Evolutionary conservation across 2,888 invertebrate species (phyloP).

Genomic region (Chaetoderma sp.): DNA sequence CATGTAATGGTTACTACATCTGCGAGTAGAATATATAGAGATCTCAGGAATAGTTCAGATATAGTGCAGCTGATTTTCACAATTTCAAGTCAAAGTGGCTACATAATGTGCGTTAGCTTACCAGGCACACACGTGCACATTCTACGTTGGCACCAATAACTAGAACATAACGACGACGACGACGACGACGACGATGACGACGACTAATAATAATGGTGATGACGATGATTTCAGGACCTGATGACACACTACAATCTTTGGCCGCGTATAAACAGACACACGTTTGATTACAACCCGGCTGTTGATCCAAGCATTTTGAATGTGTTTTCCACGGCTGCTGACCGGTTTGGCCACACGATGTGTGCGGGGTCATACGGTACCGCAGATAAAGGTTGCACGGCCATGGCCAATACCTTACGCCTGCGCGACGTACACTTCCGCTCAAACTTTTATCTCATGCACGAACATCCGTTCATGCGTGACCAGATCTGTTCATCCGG

Average conservation of each 20-base stretch:
- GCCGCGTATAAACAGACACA: not conserved
- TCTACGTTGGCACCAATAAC: too few species aligned
- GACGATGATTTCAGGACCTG: too few species aligned
- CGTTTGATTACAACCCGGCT: not conserved
- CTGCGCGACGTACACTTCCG: not conserved
- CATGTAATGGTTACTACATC: too few species aligned
- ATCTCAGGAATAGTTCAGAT: too few species aligned
- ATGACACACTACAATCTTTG: not conserved
- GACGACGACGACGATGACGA: too few species aligned
- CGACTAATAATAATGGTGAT: too few species aligned
- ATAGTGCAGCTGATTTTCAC: too few species aligned
- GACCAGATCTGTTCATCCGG: not conserved
- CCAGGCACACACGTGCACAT: too few species aligned
- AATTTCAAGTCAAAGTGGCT: too few species aligned
- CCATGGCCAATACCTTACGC: not conserved
- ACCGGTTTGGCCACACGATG: constrained; percentile 54
- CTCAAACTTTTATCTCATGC: not conserved
- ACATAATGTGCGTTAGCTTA: too few species aligned
- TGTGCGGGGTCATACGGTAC: constrained; percentile 23
- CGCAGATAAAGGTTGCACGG: not conserved
- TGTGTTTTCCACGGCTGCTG: constrained; percentile 54
- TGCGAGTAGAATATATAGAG: too few species aligned
- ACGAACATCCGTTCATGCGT: not conserved
- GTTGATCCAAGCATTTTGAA: constrained; percentile 49
- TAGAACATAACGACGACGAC: too few species aligned